phyloP scores from a whole-genome alignment of 2,888 invertebrate species.

The Anthophora plumipes region DNA sequence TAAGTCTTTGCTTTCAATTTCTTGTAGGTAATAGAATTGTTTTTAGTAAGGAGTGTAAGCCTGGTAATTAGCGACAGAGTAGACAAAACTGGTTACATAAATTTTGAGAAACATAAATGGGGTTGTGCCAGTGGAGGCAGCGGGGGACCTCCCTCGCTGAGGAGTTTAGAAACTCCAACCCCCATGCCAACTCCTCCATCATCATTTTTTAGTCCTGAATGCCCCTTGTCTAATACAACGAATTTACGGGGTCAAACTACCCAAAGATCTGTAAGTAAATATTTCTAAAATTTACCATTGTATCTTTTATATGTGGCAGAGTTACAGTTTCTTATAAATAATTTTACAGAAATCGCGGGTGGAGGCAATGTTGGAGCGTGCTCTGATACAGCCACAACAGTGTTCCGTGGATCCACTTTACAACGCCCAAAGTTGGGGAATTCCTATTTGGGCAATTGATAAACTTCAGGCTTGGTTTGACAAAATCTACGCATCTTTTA shows the following conservation, averaged over 20 bases:
- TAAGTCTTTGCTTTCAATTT: constrained; percentile 19
- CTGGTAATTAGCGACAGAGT: constrained; percentile 86
- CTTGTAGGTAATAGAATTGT: constrained; percentile 87
- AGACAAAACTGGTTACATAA: constrained; percentile 75
- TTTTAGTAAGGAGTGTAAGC: constrained; percentile 87
- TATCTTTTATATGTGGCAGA: neutral
- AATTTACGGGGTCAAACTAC: constrained; percentile 82
- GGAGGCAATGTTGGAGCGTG: constrained; percentile 93
- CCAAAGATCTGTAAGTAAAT: constrained; percentile 81
- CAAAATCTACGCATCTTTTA: constrained; percentile 87
- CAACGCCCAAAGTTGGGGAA: constrained; percentile 85
- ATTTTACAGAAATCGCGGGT: constrained; percentile 87
- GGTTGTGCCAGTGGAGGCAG: constrained; percentile 82
- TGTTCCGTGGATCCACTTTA: constrained; percentile 85
- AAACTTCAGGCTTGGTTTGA: constrained; percentile 86
- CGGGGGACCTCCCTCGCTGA: constrained; percentile 83
- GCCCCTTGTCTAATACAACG: constrained; percentile 82
- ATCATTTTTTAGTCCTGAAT: constrained; percentile 81
- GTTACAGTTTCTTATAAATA: neutral
- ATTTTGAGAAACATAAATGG: constrained; percentile 80
- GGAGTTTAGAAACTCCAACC: constrained; percentile 81
- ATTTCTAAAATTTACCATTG: neutral
- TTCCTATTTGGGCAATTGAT: constrained; percentile 86
- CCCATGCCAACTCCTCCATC: constrained; percentile 81
- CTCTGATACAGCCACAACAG: constrained; percentile 85